These are phyloP conservation scores for Poecilia velifera DNA, from an alignment of 2,797 vertebrate genomes.

Conservation along the genomic window DNA sequence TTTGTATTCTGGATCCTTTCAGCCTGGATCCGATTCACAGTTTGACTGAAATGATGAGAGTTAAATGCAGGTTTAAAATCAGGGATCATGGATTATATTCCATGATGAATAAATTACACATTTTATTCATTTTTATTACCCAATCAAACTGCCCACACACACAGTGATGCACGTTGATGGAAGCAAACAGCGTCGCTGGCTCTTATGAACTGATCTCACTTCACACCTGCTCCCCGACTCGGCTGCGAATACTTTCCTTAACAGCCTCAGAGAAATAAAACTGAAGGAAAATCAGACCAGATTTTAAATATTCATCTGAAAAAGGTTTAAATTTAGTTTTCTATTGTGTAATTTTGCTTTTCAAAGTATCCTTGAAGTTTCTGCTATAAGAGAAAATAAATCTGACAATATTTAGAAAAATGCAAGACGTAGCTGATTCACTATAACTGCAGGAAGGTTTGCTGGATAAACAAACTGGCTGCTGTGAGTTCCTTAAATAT, in stretches of 20 bases:
- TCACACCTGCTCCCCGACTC: neutral
- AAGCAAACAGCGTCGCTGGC: neutral
- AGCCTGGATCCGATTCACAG: neutral
- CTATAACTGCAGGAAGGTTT: neutral
- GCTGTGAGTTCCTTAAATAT: neutral
- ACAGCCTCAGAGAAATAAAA: neutral
- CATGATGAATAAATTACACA: accelerated
- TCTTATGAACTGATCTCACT: neutral
- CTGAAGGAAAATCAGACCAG: neutral
- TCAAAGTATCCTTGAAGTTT: neutral
- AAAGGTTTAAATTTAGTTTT: neutral
- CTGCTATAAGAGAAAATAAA: too few relatives aligned
- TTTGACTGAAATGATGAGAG: neutral
- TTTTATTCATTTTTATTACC: neutral
- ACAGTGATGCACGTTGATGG: neutral
- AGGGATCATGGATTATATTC: neutral
- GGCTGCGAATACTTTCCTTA: neutral
- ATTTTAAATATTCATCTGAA: neutral
- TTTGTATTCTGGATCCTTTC: too few relatives aligned
- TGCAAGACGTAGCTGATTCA: too few relatives aligned
- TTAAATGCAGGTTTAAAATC: neutral
- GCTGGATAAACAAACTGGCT: neutral
- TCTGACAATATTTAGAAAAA: neutral
- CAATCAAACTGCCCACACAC: neutral
- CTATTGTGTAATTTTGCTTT: neutral